These are phyloP conservation scores for Eira barbara DNA, from an alignment of 2,113 vertebrate genomes.

Conservation along the genomic window DNA sequence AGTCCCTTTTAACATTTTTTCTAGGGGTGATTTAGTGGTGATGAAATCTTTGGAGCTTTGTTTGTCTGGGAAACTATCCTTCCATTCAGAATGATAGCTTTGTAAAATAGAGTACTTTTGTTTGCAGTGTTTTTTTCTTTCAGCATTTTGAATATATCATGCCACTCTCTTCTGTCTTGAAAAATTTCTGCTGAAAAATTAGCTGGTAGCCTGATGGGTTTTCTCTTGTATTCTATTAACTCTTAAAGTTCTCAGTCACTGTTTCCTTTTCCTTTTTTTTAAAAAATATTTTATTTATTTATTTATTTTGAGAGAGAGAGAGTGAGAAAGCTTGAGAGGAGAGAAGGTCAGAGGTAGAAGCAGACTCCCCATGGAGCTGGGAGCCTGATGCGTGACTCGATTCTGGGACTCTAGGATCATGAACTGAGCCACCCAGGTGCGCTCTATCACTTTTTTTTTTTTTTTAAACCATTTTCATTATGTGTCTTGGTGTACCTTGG, in stretches of 20 bases:
- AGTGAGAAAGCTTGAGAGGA: too few species aligned
- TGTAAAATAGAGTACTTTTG: background rate
- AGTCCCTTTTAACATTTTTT: background rate
- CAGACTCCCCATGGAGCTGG: too few species aligned
- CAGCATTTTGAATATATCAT: too few species aligned
- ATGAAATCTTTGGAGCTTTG: background rate
- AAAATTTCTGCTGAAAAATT: too few species aligned
- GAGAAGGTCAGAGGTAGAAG: too few species aligned
- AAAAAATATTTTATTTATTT: too few species aligned
- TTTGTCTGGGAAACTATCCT: background rate
- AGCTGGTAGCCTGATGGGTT: background rate
- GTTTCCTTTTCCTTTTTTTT: background rate
- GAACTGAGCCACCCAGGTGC: too few species aligned
- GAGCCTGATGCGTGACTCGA: too few species aligned
- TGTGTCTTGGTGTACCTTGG: background rate
- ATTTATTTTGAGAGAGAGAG: too few species aligned
- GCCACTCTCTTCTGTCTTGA: too few species aligned
- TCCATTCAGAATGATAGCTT: background rate
- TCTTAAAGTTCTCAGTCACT: background rate
- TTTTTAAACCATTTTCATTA: background rate
- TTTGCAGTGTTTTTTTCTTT: background rate
- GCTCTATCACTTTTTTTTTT: too few species aligned
- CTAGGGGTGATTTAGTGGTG: background rate
- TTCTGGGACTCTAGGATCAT: too few species aligned
- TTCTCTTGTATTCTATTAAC: background rate